Conservation (phyloP, 1,140 invertebrate genomes). For the Marisa cornuarietis region DNA sequence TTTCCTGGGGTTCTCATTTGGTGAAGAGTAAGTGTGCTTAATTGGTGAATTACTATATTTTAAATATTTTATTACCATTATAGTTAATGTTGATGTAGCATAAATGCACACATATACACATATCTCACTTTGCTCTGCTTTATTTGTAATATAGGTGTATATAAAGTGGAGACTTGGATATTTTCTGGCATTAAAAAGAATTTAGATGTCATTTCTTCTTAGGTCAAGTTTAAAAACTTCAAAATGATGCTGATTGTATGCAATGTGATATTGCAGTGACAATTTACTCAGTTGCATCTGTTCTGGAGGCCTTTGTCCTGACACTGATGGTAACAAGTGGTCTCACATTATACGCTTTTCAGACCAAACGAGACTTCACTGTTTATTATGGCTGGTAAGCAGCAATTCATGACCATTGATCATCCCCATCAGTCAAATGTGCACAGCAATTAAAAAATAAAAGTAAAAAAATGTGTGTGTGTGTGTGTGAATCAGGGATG, state of each 20-base stretch:
- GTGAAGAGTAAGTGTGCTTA: not conserved
- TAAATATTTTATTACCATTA: too few species aligned
- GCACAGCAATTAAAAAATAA: too few species aligned
- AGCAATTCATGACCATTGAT: too few species aligned
- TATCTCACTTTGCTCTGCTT: too few species aligned
- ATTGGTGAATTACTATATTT: too few species aligned
- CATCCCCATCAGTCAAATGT: too few species aligned
- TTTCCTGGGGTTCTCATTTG: not conserved
- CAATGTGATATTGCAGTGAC: conserved; percentile 69
- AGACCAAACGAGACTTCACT: conserved; percentile 84
- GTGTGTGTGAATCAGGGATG: too few species aligned
- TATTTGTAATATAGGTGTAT: not conserved
- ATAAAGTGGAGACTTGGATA: not conserved
- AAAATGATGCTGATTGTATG: not conserved
- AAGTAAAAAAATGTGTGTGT: too few species aligned
- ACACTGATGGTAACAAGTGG: conserved; percentile 78
- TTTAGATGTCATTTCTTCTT: not conserved
- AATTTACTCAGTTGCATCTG: conserved; percentile 76
- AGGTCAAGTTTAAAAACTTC: not conserved
- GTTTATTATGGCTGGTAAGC: conserved; percentile 22
- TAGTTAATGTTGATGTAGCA: too few species aligned
- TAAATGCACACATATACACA: too few species aligned
- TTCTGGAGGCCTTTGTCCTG: conserved; percentile 79
- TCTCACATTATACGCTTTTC: conserved; percentile 81
- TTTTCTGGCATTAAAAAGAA: not conserved